Evolutionary conservation across 2,888 invertebrate species (phyloP), one percentile per base, ranked within the genome.

Genomic region (Romanomermis culicivorax): DNA sequence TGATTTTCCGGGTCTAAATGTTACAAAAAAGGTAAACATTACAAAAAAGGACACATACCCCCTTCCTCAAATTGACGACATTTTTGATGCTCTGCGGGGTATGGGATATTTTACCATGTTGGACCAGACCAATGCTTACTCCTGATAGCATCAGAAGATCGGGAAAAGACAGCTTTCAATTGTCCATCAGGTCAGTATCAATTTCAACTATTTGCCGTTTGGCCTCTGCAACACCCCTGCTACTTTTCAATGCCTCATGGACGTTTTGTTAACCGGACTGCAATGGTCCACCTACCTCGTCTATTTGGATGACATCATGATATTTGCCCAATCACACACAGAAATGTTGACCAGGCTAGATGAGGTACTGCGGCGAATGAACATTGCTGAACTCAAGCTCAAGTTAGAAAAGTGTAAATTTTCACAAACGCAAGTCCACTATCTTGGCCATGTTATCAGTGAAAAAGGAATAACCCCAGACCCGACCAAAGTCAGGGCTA

Each of bases 401-500:
- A 64, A 63, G 42, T 48, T 63, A 1, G 51, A 23, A 0, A 68
- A 69, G 55, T 65, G 64, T 52, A 48, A 42, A 20, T 54, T 56
- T 24, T 14, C 17, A 29, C 20, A 17, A 20, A 17, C 3, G 20
- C 4, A 23, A 27, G 27, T 70, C 1, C 59, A 60, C 42, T 66
- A 64, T 55, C 56, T 70, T 2, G 68, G 69, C 1, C 67, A 66
- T 53, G 36, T 66, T 0, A 64, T 72, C 0, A 63, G 65, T 55
- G 48, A 54, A 2, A 53, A 27, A 14, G 52, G 55, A 2, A 17
- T 55, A 3, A 7, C 14, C 3, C 51, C 55, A 11, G 26, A 42
- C 52, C 51, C 36, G 20, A 26, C 2, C 2, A 55, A 55, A 42
- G 23, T 55, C 3, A 3, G 23, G 49, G 49, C 48, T 2, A 48